Conservation (phyloP, 2,797 vertebrate genomes). For the Chelon auratus region DNA sequence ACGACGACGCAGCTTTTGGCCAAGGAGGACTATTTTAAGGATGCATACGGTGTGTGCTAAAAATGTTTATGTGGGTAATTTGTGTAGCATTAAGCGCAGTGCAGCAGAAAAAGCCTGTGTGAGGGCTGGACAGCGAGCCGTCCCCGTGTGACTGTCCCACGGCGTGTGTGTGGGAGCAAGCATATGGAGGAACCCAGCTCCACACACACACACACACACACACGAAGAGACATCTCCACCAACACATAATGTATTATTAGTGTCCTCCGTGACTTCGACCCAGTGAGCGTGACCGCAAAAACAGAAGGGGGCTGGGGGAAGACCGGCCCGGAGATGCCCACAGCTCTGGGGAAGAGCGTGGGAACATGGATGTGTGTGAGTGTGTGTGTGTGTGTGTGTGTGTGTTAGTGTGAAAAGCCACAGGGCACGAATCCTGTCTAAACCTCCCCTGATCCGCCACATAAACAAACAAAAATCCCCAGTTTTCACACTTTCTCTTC, state of each 20-base stretch:
- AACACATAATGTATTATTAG: constrained; percentile 62
- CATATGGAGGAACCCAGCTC: constrained; percentile 69
- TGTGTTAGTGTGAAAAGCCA: constrained; percentile 11
- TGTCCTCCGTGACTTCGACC: constrained; percentile 42
- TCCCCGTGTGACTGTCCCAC: constrained; percentile 58
- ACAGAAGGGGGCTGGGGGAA: constrained; percentile 61
- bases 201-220: constrained; percentile 18
- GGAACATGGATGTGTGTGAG: constrained; percentile 22
- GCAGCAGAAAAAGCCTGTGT: constrained; percentile 36
- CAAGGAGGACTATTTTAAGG: constrained; percentile 43
- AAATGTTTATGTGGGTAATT: constrained; percentile 31
- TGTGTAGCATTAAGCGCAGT: constrained; percentile 21
- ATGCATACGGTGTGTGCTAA: constrained; percentile 40
- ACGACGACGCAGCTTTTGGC: constrained; percentile 6
- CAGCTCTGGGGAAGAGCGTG: constrained; percentile 45
- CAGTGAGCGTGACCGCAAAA: constrained; percentile 49
- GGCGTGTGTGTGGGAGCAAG: constrained; percentile 62
- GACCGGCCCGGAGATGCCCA: constrained; percentile 62
- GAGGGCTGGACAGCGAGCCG: constrained; percentile 62
- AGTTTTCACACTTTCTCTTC: background rate
- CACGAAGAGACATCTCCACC: constrained; percentile 27
- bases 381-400: constrained; percentile 20
- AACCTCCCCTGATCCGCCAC: constrained; percentile 7
- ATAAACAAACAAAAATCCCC: background rate
- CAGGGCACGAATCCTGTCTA: background rate